phyloP scores from a whole-genome alignment of 2,113 vertebrate genomes.

The Formicarius rufipectus region DNA sequence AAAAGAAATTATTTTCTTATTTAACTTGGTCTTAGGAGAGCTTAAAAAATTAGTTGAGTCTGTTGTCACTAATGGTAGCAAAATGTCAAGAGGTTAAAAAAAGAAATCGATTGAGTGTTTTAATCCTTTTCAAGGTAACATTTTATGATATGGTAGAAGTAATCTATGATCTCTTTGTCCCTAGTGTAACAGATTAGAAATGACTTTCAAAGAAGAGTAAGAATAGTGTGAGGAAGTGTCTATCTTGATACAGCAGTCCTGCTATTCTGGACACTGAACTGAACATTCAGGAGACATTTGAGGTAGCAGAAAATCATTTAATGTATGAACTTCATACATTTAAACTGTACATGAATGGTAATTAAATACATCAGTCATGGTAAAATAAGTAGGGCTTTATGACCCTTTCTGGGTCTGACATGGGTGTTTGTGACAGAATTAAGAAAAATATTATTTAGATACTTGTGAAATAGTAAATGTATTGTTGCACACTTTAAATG shows the following conservation, averaged over 20 bases:
- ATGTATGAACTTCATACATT: not conserved
- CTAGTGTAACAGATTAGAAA: not conserved
- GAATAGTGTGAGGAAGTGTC: not conserved
- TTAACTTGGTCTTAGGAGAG: not conserved
- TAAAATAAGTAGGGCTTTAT: not conserved
- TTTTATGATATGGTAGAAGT: not conserved
- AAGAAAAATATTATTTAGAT: not conserved
- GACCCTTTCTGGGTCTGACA: not conserved
- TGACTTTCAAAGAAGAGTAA: not conserved
- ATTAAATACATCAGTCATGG: not conserved
- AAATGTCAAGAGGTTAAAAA: not conserved
- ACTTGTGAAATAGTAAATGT: not conserved
- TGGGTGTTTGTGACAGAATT: not conserved
- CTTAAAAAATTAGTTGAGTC: not conserved
- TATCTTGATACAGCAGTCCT: not conserved
- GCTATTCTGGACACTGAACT: not conserved
- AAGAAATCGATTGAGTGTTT: not conserved
- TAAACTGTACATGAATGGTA: not conserved
- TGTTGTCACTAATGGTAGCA: not conserved
- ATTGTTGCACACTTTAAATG: not conserved
- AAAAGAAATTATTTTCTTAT: not conserved
- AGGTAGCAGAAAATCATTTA: not conserved
- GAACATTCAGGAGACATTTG: not conserved
- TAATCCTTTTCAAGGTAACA: not conserved
- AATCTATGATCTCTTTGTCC: not conserved